Base-by-base conservation (phyloP, 2,888 invertebrate species). In the Coelopa pilipes region DNA sequence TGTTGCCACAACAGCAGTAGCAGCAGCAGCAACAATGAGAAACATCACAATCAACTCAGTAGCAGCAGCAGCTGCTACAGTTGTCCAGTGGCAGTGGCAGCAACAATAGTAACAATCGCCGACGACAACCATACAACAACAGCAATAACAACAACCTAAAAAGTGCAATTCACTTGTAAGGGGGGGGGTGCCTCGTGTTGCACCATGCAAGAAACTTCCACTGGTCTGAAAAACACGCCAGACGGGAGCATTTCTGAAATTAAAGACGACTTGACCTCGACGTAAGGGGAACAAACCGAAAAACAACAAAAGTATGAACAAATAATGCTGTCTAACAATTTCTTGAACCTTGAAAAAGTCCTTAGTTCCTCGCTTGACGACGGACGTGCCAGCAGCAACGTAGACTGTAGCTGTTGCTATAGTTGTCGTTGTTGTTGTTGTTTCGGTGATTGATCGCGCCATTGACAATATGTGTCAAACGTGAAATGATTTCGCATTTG, bases 381-480 rank as follows among this genome's bases (percentile, higher is more conserved):
- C 7, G 34, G 34, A 34, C 34, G 7, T 34, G 34, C 2, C 17
- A 45, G 46, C 47, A 46, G 12, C 63, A 47, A n/a, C 1, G 15
- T n/a, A n/a, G 12, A 62, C 62, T 13, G 34, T 47, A 49, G 24
- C 11, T 12, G 1, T 19, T 34, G n/a, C n/a, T 50, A 21, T 34
- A 19, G 21, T 21, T 50, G 49, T 34, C 4, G 34, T 34, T 34
- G 34, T 34, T 34, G 34, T 34, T 34, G 2, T 34, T 34, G 34
- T 34, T 34, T 2, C 34, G 34, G 7, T 66, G 66, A 66, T 66
- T 66, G 50, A 66, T 66, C 66, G 66, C 50, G 66, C 49, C 66
- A 49, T 50, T 66, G 66, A 66, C 49, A 66, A 66, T 66, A 50
- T 66, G 66, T 66, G 66, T 66, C 66, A 66, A 34, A 66, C 66